Evolutionary conservation across 2,113 vertebrate species (phyloP).

Genomic region (Delphinapterus leucas): DNA sequence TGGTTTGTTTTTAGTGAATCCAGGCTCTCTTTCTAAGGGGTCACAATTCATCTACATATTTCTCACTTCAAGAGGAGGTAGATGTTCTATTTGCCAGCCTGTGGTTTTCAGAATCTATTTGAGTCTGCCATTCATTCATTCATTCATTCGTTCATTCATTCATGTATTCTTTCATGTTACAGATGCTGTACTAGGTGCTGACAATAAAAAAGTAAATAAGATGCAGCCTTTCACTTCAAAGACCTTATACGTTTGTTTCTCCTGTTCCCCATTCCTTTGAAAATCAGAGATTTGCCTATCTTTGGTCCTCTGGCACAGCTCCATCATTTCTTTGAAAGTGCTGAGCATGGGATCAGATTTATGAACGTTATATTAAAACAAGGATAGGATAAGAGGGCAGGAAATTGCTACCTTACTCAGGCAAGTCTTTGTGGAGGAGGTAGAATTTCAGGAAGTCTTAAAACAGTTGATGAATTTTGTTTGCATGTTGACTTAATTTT

Average conservation of each 20-base stretch:
- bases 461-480: not conserved
- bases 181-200: not conserved
- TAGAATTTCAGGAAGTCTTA: slow-evolving; percentile 6
- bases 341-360: not conserved
- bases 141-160: not conserved
- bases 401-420: not conserved
- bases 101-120: not conserved
- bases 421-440: not conserved
- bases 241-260: not conserved
- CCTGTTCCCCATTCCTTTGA: not conserved
- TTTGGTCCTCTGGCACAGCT: not conserved
- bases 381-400: not conserved
- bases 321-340: not conserved
- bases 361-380: not conserved
- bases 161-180: not conserved
- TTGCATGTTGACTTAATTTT: slow-evolving; percentile 13
- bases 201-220: not conserved
- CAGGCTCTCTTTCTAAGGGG: not conserved
- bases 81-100: not conserved
- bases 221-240: not conserved
- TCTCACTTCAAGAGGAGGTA: not conserved
- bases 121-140: not conserved
- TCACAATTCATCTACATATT: not conserved
- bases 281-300: not conserved
- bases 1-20: not conserved